Conservation (phyloP, 2,888 invertebrate species). For the Rhagonycha lutea region DNA sequence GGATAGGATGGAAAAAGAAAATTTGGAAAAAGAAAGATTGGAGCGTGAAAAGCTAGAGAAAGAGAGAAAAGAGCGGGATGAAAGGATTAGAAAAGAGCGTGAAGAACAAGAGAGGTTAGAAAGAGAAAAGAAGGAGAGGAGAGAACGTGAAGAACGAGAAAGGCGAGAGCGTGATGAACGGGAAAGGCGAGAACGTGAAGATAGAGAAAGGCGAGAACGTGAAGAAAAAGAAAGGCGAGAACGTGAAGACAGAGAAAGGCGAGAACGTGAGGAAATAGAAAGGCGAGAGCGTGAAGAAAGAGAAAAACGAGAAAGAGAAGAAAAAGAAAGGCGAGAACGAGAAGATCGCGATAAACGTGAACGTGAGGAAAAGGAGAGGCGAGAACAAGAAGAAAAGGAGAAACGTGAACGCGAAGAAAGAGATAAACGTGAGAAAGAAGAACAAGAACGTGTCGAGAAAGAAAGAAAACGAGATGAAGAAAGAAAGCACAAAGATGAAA, state of each 20-base stretch:
- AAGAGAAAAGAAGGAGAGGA: conserved; percentile 32
- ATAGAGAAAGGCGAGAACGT: conserved; percentile 32
- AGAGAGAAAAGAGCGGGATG: conserved; percentile 49
- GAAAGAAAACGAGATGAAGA: conserved; percentile 30
- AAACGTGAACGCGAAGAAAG: conserved; percentile 44
- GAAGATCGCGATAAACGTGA: conserved; percentile 56
- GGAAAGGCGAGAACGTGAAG: conserved; percentile 45
- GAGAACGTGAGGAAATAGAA: conserved; percentile 56
- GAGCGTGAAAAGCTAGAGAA: conserved; percentile 51
- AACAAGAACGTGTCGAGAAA: conserved; percentile 29
- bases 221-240: conserved; percentile 45
- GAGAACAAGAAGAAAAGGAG: conserved; percentile 50
- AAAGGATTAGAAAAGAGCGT: conserved; percentile 49
- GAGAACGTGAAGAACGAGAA: conserved; percentile 51
- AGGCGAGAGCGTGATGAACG: conserved; percentile 56
- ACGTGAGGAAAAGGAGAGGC: conserved; percentile 50
- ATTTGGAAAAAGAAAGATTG: conserved; percentile 55
- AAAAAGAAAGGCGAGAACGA: conserved; percentile 53
- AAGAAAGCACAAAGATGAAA: conserved; percentile 36
- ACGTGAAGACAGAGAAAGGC: conserved; percentile 49
- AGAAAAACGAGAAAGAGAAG: conserved; percentile 58
- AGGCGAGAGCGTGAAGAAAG: conserved; percentile 54
- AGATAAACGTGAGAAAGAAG: conserved; percentile 33
- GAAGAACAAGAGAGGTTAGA: conserved; percentile 34
- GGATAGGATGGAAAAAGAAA: conserved; percentile 54